A percentile compares a stretch with the other conserved stretches of the same genome.
These are phyloP conservation scores for Heliothis peltigera DNA, from an alignment of 2,888 invertebrate genomes.

Conservation along the genomic window DNA sequence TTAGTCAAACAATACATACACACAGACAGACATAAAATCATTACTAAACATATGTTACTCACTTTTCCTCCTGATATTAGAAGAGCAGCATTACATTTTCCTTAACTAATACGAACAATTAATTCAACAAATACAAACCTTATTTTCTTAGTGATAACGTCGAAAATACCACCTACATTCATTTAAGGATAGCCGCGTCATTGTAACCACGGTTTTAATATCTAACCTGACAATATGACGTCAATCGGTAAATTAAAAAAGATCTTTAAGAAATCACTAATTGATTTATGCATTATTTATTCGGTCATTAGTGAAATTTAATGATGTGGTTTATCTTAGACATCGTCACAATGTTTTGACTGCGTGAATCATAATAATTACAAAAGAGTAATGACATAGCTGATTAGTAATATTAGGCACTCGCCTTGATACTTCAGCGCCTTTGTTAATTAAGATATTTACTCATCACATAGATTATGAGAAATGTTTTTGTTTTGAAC, in stretches of 20 bases:
- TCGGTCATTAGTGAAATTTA: slow-evolving; percentile 28
- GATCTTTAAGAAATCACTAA: slow-evolving; percentile 20
- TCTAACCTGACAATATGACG: slow-evolving; percentile 34
- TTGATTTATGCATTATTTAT: slow-evolving; percentile 17
- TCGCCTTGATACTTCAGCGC: background rate
- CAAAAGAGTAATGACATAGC: slow-evolving; percentile 18
- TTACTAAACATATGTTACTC: slow-evolving; percentile 23
- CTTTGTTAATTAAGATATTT: background rate
- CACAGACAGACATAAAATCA: slow-evolving; percentile 19
- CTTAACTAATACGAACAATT: background rate
- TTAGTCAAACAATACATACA: slow-evolving; percentile 7
- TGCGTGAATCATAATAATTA: slow-evolving; percentile 12
- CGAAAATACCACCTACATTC: background rate
- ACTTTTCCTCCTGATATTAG: slow-evolving; percentile 49
- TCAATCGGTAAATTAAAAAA: slow-evolving; percentile 21
- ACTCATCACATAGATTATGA: background rate
- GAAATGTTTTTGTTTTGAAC: no score
- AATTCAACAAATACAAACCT: background rate
- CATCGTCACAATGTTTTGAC: slow-evolving; percentile 14
- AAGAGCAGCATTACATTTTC: slow-evolving; percentile 20
- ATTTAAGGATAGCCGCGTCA: slow-evolving; percentile 15
- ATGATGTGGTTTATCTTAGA: slow-evolving; percentile 17
- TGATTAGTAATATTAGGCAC: background rate
- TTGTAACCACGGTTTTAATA: slow-evolving; percentile 1
- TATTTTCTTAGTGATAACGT: background rate